Evolutionary conservation across 2,797 vertebrate genomes (phyloP).

Genomic region (Jordanella pulchra): DNA sequence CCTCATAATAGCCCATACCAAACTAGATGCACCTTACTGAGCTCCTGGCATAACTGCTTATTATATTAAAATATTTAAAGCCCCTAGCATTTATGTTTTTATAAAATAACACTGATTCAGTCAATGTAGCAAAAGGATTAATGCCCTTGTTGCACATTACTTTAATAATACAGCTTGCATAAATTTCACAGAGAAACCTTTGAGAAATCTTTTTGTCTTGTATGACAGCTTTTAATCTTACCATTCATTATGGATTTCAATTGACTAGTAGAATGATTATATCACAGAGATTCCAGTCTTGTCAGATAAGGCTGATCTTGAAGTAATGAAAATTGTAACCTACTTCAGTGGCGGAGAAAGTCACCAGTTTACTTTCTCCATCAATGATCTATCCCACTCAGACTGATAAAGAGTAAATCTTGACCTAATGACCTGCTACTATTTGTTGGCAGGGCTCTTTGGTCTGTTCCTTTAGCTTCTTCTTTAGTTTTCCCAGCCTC

Average conservation of each 20-base stretch:
- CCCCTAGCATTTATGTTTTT: not conserved
- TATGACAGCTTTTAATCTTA: slow-evolving; percentile 3
- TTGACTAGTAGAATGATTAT: slow-evolving; percentile 7
- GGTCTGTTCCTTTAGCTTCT: slow-evolving; percentile 21
- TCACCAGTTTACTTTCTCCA: slow-evolving; percentile 22
- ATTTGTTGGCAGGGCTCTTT: slow-evolving; percentile 15
- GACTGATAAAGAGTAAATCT: slow-evolving; percentile 23
- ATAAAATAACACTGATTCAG: not conserved
- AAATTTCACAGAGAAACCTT: slow-evolving; percentile 17
- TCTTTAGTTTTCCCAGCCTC: slow-evolving; percentile 4
- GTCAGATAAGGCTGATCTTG: slow-evolving; percentile 36
- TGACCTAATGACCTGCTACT: slow-evolving; percentile 8
- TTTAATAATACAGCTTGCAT: not conserved
- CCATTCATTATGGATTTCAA: slow-evolving; percentile 8
- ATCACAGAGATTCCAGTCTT: slow-evolving; percentile 29
- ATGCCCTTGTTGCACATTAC: not conserved
- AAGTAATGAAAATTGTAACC: slow-evolving; percentile 44
- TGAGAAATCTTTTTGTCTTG: not conserved
- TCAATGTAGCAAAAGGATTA: not conserved
- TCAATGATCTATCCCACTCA: slow-evolving; percentile 27
- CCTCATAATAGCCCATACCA: not conserved
- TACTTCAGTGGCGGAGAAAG: slow-evolving; percentile 32
- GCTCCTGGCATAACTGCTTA: not conserved
- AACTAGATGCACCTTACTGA: not conserved
- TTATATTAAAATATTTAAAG: not conserved